Evolutionary conservation across 2,797 vertebrate genomes (phyloP), one percentile per base, ranked within the genome.

Genomic region (Muraenolepis orangiensis): DNA sequence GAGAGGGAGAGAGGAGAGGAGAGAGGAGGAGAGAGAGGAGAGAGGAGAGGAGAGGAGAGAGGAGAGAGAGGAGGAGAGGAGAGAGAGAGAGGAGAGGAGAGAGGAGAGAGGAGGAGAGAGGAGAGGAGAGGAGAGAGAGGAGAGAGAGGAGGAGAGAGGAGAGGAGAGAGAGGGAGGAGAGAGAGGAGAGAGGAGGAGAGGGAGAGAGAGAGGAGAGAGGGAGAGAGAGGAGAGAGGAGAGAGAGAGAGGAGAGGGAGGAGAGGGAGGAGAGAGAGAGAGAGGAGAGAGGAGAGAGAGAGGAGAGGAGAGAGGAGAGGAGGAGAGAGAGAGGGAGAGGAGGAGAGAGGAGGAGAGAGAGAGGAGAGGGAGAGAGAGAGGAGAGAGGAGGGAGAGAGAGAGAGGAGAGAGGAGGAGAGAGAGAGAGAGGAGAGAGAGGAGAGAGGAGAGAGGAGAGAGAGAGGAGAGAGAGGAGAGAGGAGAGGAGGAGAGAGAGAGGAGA

Each of bases 1-100:
- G 71, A 75, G 61, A 78, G 78, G 72, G 73, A 83, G 87, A 73
- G 74, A 71, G 81, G 79, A 84, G 57, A 74, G 74, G 76, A 76
- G 71, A 70, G 75, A 70, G n/a, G n/a, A n/a, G n/a, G 10, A 12
- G 11, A 74, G 70, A 42, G 66, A 20, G 61, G n/a, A n/a, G n/a
- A n/a, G n/a, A n/a, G n/a, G n/a, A n/a, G n/a, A n/a, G n/a, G n/a
- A n/a, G n/a, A n/a, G n/a, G n/a, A n/a, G n/a, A n/a, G 61, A 75
- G 72, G 80, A 81, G 36, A 78, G 71, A n/a, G n/a, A n/a, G n/a
- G n/a, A n/a, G n/a, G n/a, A n/a, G n/a, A n/a, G n/a, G n/a, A n/a
- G n/a, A n/a, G n/a, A n/a, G n/a, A n/a, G n/a, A n/a, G n/a, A n/a
- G n/a, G 69, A 38, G n/a, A n/a, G n/a, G n/a, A n/a, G n/a, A n/a